Percentiles rank a stretch among this genome's conserved stretches.
Evolutionary conservation across 2,797 vertebrate species (phyloP).

Genomic region (Manis pentadactyla): DNA sequence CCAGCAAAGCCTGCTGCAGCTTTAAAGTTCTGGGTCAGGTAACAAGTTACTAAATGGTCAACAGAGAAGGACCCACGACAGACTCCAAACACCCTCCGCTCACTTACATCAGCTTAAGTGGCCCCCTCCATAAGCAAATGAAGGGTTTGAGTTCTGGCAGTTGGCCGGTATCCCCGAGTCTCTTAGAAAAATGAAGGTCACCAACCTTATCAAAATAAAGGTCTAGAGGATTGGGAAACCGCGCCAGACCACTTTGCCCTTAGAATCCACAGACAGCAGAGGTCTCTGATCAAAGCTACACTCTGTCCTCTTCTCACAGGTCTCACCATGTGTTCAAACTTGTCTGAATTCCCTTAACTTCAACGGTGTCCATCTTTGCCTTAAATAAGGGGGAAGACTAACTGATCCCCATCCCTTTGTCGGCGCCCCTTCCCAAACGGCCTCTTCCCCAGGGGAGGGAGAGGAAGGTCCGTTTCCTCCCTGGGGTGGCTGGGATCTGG

Average conservation of each 20-base stretch:
- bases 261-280: background rate
- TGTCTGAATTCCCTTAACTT: background rate
- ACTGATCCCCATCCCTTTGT: background rate
- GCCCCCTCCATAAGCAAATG: background rate
- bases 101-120: background rate
- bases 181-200: background rate
- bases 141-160: background rate
- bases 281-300: background rate
- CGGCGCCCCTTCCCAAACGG: fast-evolving
- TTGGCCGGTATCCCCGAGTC: background rate
- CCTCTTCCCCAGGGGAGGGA: background rate
- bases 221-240: background rate
- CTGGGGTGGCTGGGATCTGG: background rate
- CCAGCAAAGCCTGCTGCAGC: background rate
- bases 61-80: background rate
- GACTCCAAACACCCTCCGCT: background rate
- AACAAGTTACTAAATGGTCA: background rate
- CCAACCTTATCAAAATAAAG: background rate
- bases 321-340: background rate
- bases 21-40: background rate
- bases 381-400: background rate
- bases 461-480: background rate
- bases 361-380: background rate
- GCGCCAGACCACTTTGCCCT: background rate
- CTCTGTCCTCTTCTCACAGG: background rate